phyloP scores from a whole-genome alignment of 1,140 invertebrate genomes.

The Drosophila fuyamai region DNA sequence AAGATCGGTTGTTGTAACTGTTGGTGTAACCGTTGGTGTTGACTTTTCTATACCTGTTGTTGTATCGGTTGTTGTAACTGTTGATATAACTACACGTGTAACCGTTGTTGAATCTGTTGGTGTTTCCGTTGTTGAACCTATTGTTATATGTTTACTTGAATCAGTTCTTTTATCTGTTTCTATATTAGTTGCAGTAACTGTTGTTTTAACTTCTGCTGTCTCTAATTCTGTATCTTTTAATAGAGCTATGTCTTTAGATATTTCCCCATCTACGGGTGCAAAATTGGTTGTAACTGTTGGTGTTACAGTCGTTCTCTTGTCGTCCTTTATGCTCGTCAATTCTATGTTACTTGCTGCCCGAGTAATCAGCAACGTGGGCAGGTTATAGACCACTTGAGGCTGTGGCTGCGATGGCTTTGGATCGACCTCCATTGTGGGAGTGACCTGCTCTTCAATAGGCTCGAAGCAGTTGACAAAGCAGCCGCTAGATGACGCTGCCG shows the following conservation, averaged over 20 bases:
- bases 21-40: conserved; percentile 1
- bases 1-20: conserved; percentile 1
- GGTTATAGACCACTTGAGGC: conserved; percentile 46
- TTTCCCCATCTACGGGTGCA: neutral
- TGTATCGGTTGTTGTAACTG: conserved; percentile 3
- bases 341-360: conserved; percentile 16
- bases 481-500: conserved; percentile 4
- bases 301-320: neutral
- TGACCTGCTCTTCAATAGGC: conserved; percentile 63
- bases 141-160: conserved; percentile 4
- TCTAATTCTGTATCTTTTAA: conserved; percentile 1
- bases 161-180: conserved; percentile 6
- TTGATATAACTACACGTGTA: neutral
- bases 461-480: conserved; percentile 66
- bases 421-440: conserved; percentile 5
- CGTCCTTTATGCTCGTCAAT: neutral
- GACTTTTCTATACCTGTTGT: conserved; percentile 10
- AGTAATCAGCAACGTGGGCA: conserved; percentile 63
- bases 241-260: conserved; percentile 1
- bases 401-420: conserved; percentile 6
- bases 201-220: conserved; percentile 9
- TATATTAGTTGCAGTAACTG: neutral
- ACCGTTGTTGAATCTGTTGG: conserved; percentile 10
- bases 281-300: neutral
- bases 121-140: conserved; percentile 10